Evolutionary conservation across 2,888 invertebrate genomes (phyloP).

Genomic region (Invenusta paracnida): DNA sequence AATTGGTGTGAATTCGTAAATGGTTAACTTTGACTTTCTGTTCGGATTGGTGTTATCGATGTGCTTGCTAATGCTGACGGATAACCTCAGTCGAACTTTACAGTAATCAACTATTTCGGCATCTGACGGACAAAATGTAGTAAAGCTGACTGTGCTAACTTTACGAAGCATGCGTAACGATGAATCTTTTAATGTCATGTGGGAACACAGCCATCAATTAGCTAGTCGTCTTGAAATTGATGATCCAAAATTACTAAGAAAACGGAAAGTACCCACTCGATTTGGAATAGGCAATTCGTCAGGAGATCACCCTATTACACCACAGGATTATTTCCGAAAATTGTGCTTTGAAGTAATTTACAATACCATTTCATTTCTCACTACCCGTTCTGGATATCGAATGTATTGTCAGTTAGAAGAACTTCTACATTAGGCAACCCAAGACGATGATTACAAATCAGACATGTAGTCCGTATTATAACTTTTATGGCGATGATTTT

Average conservation of each 20-base stretch:
- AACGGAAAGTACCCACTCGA: conserved; percentile 3
- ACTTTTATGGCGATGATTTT: neutral
- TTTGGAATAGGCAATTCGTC: conserved; percentile 7
- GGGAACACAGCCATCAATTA: neutral
- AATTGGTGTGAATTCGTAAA: neutral
- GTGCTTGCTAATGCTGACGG: conserved; percentile 9
- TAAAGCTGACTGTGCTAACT: neutral
- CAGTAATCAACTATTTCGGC: neutral
- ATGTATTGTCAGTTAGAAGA: neutral
- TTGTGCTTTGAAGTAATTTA: neutral
- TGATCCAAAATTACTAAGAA: conserved; percentile 8
- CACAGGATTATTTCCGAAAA: neutral
- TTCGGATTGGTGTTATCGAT: neutral
- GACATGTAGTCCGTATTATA: neutral
- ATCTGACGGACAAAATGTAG: neutral
- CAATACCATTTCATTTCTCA: conserved; percentile 11
- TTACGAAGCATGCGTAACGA: neutral
- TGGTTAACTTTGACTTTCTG: conserved; percentile 6
- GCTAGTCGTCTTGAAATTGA: neutral
- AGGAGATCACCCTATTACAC: neutral
- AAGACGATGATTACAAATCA: neutral
- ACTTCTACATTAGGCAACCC: neutral
- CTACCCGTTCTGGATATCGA: conserved; percentile 13
- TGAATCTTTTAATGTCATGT: neutral
- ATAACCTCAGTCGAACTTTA: neutral